Evolutionary conservation across 2,113 vertebrate genomes (phyloP).

Genomic region (Ibidorhyncha struthersii): DNA sequence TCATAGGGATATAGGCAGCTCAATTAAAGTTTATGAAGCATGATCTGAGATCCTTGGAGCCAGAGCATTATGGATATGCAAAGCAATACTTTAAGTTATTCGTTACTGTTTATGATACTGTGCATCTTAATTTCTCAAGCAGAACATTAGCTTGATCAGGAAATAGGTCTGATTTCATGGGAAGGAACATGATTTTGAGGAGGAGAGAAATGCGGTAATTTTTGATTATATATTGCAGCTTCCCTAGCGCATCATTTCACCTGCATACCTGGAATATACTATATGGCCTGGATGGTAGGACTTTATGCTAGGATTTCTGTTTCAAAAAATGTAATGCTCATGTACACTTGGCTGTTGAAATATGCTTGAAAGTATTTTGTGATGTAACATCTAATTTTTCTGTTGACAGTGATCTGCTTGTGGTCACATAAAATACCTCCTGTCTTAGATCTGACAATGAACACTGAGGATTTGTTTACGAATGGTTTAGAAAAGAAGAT

Average conservation of each 20-base stretch:
- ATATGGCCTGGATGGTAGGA: neutral
- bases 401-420: neutral
- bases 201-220: neutral
- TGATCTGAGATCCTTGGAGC: neutral
- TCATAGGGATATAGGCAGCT: conserved; percentile 15
- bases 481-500: conserved; percentile 27
- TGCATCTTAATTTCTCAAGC: neutral
- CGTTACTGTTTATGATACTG: neutral
- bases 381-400: neutral
- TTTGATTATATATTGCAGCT: neutral
- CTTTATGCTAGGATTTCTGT: neutral
- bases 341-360: neutral
- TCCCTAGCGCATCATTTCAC: neutral
- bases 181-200: neutral
- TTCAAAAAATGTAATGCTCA: neutral
- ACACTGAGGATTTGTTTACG: neutral
- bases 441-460: conserved; percentile 31
- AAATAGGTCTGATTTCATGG: neutral
- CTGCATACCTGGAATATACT: neutral
- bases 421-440: conserved; percentile 33
- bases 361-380: neutral
- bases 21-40: conserved; percentile 55
- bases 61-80: neutral
- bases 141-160: neutral
- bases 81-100: conserved; percentile 2